phyloP scores from a whole-genome alignment of 2,797 vertebrate genomes.

The Arvicola amphibius region DNA sequence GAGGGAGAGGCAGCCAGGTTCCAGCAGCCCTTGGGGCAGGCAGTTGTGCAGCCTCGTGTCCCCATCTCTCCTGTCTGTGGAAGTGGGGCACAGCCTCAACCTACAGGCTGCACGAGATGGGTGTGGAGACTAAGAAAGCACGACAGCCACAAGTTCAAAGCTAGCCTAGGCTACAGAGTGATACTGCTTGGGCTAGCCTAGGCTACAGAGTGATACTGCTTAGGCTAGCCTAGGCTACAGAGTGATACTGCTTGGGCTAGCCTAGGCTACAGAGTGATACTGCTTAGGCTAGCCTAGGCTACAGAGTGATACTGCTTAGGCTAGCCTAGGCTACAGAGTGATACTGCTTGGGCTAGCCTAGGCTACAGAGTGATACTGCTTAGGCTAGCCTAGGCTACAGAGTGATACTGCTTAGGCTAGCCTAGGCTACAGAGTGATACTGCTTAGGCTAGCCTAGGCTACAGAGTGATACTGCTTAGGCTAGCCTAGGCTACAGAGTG shows the following conservation, averaged over 20 bases:
- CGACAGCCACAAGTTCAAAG: not conserved
- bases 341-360: not conserved
- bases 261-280: not conserved
- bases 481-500: not conserved
- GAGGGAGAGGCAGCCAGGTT: too few relatives aligned
- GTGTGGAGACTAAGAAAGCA: not conserved
- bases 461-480: not conserved
- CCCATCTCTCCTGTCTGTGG: not conserved
- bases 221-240: not conserved
- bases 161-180: not conserved
- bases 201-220: not conserved
- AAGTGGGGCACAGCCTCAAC: not conserved
- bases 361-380: not conserved
- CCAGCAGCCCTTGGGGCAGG: not conserved
- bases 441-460: not conserved
- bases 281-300: not conserved
- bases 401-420: not conserved
- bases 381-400: not conserved
- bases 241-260: not conserved
- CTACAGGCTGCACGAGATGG: not conserved
- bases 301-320: not conserved
- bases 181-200: not conserved
- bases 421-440: not conserved
- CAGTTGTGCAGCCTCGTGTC: not conserved
- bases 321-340: not conserved